A percentile compares a stretch with the other conserved stretches of the same genome.
phyloP scores from a whole-genome alignment of 2,888 invertebrate species.

The Pandemis cinnamomeana region DNA sequence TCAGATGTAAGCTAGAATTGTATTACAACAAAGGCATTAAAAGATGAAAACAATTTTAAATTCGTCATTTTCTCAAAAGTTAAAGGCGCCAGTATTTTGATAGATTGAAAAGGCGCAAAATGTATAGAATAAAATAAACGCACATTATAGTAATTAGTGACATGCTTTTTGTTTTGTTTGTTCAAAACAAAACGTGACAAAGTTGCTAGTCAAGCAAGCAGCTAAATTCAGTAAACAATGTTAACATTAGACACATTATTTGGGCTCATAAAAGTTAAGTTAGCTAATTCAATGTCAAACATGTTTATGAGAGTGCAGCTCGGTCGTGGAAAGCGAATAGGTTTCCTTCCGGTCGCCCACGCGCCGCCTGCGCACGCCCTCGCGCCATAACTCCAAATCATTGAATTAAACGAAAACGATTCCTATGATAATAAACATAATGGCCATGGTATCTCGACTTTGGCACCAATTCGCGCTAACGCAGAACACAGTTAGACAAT shows the following conservation, averaged over 20 bases:
- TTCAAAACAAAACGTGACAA: constrained; percentile 19
- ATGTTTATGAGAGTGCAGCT: constrained; percentile 32
- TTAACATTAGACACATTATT: constrained; percentile 22
- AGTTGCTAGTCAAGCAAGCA: background rate
- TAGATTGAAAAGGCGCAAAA: too few relatives aligned
- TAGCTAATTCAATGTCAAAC: constrained; percentile 41
- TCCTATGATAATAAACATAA: constrained; percentile 59
- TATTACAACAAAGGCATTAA: too few relatives aligned
- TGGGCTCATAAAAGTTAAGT: constrained; percentile 35
- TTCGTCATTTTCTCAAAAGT: too few relatives aligned
- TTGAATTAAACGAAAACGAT: constrained; percentile 64
- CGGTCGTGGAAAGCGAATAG: constrained; percentile 41
- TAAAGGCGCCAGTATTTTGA: too few relatives aligned
- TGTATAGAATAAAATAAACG: too few relatives aligned
- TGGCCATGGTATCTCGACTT: constrained; percentile 28
- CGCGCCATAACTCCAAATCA: constrained; percentile 68
- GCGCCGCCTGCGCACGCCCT: constrained; percentile 64
- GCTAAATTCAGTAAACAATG: background rate
- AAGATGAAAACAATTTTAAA: too few relatives aligned
- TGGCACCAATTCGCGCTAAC: constrained; percentile 34
- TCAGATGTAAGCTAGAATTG: too few relatives aligned
- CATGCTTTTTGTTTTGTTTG: too few relatives aligned
- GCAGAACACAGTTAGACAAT: constrained; percentile 39
- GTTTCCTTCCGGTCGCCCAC: constrained; percentile 82
- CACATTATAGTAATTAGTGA: too few relatives aligned